These are phyloP conservation scores for Drosophila crucigera DNA, from an alignment of 2,888 invertebrate species.

Conservation along the genomic window DNA sequence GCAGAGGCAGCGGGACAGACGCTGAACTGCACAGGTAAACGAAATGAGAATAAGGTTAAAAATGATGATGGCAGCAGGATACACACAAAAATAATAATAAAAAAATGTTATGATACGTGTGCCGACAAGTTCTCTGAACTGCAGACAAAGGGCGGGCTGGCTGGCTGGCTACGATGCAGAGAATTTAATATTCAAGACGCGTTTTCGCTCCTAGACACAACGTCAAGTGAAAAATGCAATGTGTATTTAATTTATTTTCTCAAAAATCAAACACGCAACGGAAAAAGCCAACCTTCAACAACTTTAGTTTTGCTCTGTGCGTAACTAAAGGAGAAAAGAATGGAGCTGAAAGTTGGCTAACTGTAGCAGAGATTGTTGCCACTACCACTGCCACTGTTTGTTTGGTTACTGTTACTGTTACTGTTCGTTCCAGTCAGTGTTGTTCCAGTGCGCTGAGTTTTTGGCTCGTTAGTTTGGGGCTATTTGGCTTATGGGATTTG, in stretches of 20 bases:
- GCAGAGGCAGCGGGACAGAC: conserved; percentile 20
- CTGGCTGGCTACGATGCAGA: conserved; percentile 2
- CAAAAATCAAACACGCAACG: conserved; percentile 32
- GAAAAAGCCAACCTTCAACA: neutral
- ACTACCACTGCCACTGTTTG: neutral
- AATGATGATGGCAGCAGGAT: conserved; percentile 69
- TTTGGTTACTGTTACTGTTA: conserved; percentile 11
- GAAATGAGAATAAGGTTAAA: conserved; percentile 41
- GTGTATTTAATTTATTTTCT: conserved; percentile 43
- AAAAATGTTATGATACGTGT: neutral
- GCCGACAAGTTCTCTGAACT: conserved; percentile 19
- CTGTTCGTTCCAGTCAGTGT: conserved; percentile 24
- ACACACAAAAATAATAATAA: conserved; percentile 41
- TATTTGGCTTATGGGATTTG: conserved; percentile 69
- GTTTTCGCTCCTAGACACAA: conserved; percentile 41
- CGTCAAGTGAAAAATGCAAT: conserved; percentile 31
- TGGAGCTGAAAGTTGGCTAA: conserved; percentile 53
- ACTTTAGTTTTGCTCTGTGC: neutral
- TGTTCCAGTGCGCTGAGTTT: conserved; percentile 75
- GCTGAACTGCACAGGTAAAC: conserved; percentile 62
- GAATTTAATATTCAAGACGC: conserved; percentile 61
- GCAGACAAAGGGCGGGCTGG: conserved; percentile 28
- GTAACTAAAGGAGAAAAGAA: conserved; percentile 16
- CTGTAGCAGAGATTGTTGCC: conserved; percentile 50
- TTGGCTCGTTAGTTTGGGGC: conserved; percentile 75